phyloP scores from a whole-genome alignment of 2,113 vertebrate genomes.

The Takifugu flavidus region DNA sequence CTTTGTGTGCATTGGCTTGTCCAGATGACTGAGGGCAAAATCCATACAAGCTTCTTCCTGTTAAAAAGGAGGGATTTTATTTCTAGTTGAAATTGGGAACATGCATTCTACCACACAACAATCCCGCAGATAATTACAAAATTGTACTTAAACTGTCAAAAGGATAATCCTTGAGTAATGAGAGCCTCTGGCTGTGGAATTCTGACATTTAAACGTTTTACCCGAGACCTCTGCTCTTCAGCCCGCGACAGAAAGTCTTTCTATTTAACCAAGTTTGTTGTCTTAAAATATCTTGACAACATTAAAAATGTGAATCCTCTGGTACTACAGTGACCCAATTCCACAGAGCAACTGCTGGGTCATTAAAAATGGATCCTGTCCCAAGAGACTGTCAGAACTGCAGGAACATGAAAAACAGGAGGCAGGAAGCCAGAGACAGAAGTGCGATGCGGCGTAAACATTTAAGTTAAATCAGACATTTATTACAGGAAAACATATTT shows the following conservation, averaged over 20 bases:
- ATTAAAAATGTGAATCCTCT: constrained; percentile 19
- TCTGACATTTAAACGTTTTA: neutral
- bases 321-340: constrained; percentile 49
- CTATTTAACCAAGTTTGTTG: constrained; percentile 9
- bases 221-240: constrained; percentile 3
- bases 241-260: neutral
- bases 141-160: too few species aligned
- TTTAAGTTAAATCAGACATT: neutral
- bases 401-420: constrained; percentile 12
- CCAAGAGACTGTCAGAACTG: constrained; percentile 31
- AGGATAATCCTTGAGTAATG: too few species aligned
- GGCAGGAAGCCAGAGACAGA: constrained; percentile 5
- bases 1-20: too few species aligned
- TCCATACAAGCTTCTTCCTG: too few species aligned
- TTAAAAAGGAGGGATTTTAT: too few species aligned
- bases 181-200: too few species aligned
- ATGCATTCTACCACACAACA: too few species aligned
- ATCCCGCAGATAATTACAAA: too few species aligned
- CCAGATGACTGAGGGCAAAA: too few species aligned
- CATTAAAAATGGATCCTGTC: constrained; percentile 58
- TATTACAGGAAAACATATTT: too few species aligned
- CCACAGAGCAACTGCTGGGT: constrained; percentile 35
- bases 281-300: constrained; percentile 21
- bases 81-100: too few species aligned
- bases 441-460: constrained; percentile 9